Evolutionary conservation across 2,888 invertebrate genomes (phyloP).

Genomic region (Amaurobius ferox): DNA sequence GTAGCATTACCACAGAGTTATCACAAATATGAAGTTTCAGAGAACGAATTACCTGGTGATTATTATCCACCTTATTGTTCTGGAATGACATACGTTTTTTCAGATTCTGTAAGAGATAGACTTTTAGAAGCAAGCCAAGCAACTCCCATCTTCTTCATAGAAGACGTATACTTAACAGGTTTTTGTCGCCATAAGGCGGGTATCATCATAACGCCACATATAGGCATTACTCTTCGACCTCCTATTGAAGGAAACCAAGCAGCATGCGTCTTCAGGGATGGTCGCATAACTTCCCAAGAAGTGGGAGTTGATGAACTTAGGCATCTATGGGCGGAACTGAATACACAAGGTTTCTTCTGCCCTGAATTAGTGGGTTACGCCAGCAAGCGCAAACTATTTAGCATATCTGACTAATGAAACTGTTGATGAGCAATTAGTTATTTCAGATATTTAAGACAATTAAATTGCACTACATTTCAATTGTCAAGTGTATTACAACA

Average conservation of each 20-base stretch:
- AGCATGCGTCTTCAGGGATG: constrained; percentile 70
- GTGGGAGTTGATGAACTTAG: constrained; percentile 69
- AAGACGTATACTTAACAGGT: constrained; percentile 75
- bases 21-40: constrained; percentile 73
- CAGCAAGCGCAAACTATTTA: background rate
- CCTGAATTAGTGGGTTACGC: constrained; percentile 54
- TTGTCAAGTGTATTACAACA: no score
- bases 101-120: constrained; percentile 54
- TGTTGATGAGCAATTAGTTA: no score
- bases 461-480: no score
- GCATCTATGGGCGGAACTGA: constrained; percentile 74
- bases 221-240: constrained; percentile 72
- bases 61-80: constrained; percentile 75
- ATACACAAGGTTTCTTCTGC: constrained; percentile 74
- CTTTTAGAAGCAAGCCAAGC: constrained; percentile 71
- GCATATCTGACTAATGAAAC: no score
- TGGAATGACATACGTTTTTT: constrained; percentile 74
- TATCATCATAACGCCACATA: constrained; percentile 68
- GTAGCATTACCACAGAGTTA: constrained; percentile 33
- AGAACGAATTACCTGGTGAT: constrained; percentile 72
- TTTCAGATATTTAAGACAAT: no score
- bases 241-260: constrained; percentile 55
- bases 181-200: constrained; percentile 75
- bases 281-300: constrained; percentile 74
- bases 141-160: constrained; percentile 75